Conservation (phyloP, 2,797 vertebrate species). For the Leptodactylus fallax region DNA sequence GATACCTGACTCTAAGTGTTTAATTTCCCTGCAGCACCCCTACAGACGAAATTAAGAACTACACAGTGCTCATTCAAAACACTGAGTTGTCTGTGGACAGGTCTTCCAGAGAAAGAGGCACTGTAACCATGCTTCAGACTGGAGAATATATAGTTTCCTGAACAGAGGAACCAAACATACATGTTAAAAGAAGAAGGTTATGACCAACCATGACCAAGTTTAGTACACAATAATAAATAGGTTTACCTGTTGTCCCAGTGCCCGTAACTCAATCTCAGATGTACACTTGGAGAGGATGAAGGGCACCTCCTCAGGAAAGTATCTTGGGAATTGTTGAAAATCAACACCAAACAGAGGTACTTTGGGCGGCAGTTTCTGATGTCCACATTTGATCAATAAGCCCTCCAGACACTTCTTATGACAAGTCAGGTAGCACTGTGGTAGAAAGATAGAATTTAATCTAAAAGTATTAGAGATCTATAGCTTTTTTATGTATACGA, state of each 20-base stretch:
- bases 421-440: slow-evolving; percentile 86
- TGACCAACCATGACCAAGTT: neutral
- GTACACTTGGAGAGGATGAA: slow-evolving; percentile 88
- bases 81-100: neutral
- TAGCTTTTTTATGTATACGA: neutral
- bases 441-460: neutral
- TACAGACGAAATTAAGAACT: neutral
- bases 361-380: slow-evolving; percentile 74
- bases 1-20: neutral
- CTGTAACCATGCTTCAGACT: neutral
- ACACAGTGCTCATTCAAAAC: neutral
- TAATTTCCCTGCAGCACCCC: neutral
- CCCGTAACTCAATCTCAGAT: slow-evolving; percentile 87
- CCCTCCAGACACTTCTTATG: slow-evolving; percentile 93
- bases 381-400: slow-evolving; percentile 86
- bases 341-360: slow-evolving; percentile 84
- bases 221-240: neutral
- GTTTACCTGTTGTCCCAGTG: slow-evolving; percentile 85
- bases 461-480: neutral
- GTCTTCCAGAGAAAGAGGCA: neutral
- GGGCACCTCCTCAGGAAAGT: slow-evolving; percentile 82
- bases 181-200: neutral
- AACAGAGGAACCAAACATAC: neutral
- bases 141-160: neutral
- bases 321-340: slow-evolving; percentile 79